phyloP scores from a whole-genome alignment of 1,140 invertebrate species.

The Venturia canescens region DNA sequence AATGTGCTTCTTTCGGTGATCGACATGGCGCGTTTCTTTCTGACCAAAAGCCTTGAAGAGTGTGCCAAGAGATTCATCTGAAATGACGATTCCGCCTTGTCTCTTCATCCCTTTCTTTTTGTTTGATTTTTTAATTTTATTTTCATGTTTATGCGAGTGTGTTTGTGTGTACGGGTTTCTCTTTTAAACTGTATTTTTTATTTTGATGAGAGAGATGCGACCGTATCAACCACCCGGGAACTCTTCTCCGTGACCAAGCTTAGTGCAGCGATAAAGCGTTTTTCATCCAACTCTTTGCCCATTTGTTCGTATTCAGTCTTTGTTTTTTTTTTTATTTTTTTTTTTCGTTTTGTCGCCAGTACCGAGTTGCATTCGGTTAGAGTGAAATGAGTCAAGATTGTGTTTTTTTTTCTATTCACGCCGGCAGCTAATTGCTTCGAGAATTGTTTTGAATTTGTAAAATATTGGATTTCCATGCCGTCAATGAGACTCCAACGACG shows the following conservation, averaged over 20 bases:
- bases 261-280: conserved; percentile 54
- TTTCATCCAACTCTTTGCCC: conserved; percentile 37
- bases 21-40: conserved; percentile 40
- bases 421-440: not conserved
- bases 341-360: conserved; percentile 3
- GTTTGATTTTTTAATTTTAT: not conserved
- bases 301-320: conserved; percentile 14
- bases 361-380: not conserved
- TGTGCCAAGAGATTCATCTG: conserved; percentile 64
- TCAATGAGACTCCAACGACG: conserved; percentile 31
- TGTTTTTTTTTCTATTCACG: not conserved
- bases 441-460: not conserved
- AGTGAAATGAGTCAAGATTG: conserved; percentile 29
- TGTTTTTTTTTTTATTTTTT: conserved; percentile 23
- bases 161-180: not conserved
- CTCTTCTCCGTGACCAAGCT: conserved; percentile 45
- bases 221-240: conserved; percentile 46
- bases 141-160: conserved; percentile 1
- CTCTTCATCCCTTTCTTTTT: conserved; percentile 30
- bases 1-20: conserved; percentile 11
- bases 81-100: conserved; percentile 64
- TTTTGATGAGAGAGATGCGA: conserved; percentile 17
- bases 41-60: conserved; percentile 45
- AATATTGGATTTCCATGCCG: conserved; percentile 17
- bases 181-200: conserved; percentile 18